Conservation (phyloP, 2,888 invertebrate species). For the Homarus gammarus region DNA sequence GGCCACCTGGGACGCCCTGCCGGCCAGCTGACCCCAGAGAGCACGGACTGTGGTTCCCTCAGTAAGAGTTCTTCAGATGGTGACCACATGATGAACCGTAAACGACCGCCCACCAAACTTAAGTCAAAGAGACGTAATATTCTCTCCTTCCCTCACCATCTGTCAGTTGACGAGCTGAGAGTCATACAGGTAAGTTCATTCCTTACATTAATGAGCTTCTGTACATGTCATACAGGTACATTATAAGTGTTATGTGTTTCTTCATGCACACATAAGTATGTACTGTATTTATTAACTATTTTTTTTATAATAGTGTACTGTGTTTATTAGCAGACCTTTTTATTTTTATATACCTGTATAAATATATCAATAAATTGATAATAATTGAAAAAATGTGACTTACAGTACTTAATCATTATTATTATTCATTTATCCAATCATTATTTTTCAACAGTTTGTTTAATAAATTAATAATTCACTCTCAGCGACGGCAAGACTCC, state of each 20-base stretch:
- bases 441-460: no score
- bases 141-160: conserved; percentile 82
- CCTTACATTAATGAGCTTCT: neutral
- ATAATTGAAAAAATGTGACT: no score
- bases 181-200: conserved; percentile 81
- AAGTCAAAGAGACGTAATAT: conserved; percentile 79
- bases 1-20: conserved; percentile 60
- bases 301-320: no score
- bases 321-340: no score
- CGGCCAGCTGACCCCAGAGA: conserved; percentile 71
- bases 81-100: conserved; percentile 77
- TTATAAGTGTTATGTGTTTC: neutral
- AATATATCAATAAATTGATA: no score
- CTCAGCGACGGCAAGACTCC: conserved; percentile 77
- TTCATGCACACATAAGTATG: neutral
- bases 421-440: no score
- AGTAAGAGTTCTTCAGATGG: conserved; percentile 79
- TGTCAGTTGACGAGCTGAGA: conserved; percentile 84
- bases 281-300: no score
- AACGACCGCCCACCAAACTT: conserved; percentile 78
- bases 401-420: no score
- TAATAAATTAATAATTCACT: no score
- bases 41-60: conserved; percentile 78
- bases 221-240: no score
- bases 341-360: no score